phyloP scores from a whole-genome alignment of 2,888 invertebrate genomes.

The Falcaria lacertinaria region DNA sequence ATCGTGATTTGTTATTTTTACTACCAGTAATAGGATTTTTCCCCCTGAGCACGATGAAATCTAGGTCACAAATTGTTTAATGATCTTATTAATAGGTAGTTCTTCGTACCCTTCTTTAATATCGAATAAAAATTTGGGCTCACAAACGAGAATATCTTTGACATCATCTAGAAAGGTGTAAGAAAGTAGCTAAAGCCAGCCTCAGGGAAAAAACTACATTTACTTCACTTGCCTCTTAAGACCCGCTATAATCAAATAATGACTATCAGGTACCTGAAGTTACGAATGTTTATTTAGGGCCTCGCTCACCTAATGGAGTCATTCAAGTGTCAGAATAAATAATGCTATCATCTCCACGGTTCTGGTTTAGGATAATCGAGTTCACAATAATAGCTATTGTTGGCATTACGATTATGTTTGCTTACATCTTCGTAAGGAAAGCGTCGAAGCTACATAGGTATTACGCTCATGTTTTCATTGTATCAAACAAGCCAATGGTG shows the following conservation, averaged over 20 bases:
- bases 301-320: conserved; percentile 27
- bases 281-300: conserved; percentile 25
- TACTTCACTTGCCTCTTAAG: not conserved
- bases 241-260: conserved; percentile 1
- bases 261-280: conserved; percentile 2
- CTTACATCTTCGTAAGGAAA: conserved; percentile 4
- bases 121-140: too few species aligned
- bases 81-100: too few species aligned
- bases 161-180: too few species aligned
- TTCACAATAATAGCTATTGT: conserved; percentile 15
- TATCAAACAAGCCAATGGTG: conserved; percentile 6
- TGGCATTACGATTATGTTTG: conserved; percentile 3
- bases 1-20: too few species aligned
- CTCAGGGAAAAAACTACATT: not conserved
- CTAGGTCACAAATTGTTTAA: too few species aligned
- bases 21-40: too few species aligned
- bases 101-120: too few species aligned
- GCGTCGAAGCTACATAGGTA: conserved; percentile 5
- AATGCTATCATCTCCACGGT: conserved; percentile 20
- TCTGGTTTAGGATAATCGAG: conserved; percentile 13
- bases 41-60: too few species aligned
- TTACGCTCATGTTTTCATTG: conserved; percentile 10
- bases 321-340: conserved; percentile 38
- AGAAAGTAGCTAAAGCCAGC: too few species aligned
- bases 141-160: too few species aligned